phyloP scores from a whole-genome alignment of 2,888 invertebrate species.

The Leptinotarsa tumamoca region DNA sequence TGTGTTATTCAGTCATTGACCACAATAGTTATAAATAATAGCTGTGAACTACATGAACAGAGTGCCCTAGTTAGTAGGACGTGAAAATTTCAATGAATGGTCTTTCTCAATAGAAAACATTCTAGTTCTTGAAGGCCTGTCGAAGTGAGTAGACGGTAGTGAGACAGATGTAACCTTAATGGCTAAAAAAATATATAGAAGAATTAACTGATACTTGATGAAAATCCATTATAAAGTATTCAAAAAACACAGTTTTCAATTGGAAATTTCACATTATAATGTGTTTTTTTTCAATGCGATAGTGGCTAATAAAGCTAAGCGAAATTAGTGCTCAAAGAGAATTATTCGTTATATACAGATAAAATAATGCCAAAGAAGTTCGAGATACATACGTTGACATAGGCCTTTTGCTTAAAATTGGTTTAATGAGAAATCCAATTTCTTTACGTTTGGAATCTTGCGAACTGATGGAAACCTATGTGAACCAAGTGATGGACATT shows the following conservation, averaged over 20 bases:
- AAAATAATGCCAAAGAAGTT: slow-evolving; percentile 44
- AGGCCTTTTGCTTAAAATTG: slow-evolving; percentile 39
- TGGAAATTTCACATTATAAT: too few species aligned
- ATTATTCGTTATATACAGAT: slow-evolving; percentile 51
- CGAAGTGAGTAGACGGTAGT: slow-evolving; percentile 22
- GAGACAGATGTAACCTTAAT: slow-evolving; percentile 31
- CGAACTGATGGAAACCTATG: slow-evolving; percentile 47
- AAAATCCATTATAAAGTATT: too few species aligned
- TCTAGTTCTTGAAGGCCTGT: slow-evolving; percentile 42
- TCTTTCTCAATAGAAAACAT: slow-evolving; percentile 44
- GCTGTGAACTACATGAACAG: slow-evolving; percentile 32
- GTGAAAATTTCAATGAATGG: slow-evolving; percentile 49
- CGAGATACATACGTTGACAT: slow-evolving; percentile 43
- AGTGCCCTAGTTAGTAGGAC: slow-evolving; percentile 45
- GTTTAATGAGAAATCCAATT: slow-evolving; percentile 45
- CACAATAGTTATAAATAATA: slow-evolving; percentile 20
- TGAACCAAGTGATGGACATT: slow-evolving; percentile 48
- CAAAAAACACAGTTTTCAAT: too few species aligned
- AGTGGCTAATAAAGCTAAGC: slow-evolving; percentile 35
- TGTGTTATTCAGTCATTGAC: background rate
- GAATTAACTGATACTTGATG: too few species aligned
- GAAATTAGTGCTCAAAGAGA: slow-evolving; percentile 52
- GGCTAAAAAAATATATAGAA: too few species aligned
- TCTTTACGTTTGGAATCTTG: slow-evolving; percentile 46
- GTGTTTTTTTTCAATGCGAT: too few species aligned